Percentiles rank a stretch among this genome's conserved stretches.
phyloP scores from a whole-genome alignment of 2,888 invertebrate species.

The Malthinus seriepunctatus region DNA sequence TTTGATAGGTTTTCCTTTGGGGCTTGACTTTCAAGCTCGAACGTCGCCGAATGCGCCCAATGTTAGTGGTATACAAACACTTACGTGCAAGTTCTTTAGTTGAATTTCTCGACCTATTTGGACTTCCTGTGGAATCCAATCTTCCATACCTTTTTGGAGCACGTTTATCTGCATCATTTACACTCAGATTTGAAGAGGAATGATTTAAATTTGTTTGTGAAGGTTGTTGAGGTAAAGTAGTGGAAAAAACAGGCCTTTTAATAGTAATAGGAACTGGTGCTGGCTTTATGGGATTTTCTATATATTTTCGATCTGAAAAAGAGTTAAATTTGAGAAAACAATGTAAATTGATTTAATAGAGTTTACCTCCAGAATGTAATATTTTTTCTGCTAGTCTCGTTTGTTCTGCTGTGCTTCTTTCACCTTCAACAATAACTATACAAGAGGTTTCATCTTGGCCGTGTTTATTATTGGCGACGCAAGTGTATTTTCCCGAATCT shows the following conservation, averaged over 20 bases:
- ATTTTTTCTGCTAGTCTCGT: slow-evolving; percentile 84
- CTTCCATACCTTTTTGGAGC: slow-evolving; percentile 68
- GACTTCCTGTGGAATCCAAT: slow-evolving; percentile 76
- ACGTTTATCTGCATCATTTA: slow-evolving; percentile 56
- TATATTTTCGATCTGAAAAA: slow-evolving; percentile 75
- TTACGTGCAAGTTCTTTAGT: slow-evolving; percentile 87
- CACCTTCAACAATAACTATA: slow-evolving; percentile 95
- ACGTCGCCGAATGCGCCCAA: too few relatives aligned
- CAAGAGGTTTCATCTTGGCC: slow-evolving; percentile 95
- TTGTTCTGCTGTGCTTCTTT: slow-evolving; percentile 75
- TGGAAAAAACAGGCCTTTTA: slow-evolving; percentile 57
- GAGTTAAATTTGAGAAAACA: not conserved
- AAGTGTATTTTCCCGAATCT: slow-evolving; percentile 96
- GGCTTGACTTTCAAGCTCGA: too few relatives aligned
- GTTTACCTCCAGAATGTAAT: slow-evolving; percentile 77
- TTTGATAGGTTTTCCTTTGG: too few relatives aligned
- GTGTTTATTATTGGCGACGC: slow-evolving; percentile 90
- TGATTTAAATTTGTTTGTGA: slow-evolving; percentile 52
- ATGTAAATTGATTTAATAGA: not conserved
- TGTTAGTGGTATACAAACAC: slow-evolving; percentile 43
- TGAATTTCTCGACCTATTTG: slow-evolving; percentile 84
- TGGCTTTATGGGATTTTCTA: slow-evolving; percentile 81
- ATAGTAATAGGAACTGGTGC: slow-evolving; percentile 76
- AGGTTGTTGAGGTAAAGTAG: slow-evolving; percentile 53
- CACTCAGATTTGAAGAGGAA: slow-evolving; percentile 52